Conservation (phyloP, 2,113 vertebrate species). For the Callipepla squamata region DNA sequence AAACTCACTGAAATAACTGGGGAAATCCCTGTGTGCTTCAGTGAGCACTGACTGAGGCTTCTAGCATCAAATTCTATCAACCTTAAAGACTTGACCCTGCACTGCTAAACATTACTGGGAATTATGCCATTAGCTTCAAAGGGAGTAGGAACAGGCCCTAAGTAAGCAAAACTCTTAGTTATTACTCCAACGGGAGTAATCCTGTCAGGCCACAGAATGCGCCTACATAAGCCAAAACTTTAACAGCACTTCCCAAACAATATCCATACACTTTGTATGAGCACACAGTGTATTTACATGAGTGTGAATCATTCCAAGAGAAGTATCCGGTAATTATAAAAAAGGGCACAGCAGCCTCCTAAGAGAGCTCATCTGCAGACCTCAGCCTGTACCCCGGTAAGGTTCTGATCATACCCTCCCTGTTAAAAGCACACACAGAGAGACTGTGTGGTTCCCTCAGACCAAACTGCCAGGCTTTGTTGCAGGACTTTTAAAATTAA, state of each 20-base stretch:
- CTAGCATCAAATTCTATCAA: slow-evolving; percentile 38
- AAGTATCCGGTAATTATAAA: neutral
- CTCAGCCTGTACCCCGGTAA: neutral
- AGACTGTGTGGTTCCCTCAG: neutral
- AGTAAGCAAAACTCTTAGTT: slow-evolving; percentile 58
- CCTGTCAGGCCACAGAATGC: slow-evolving; percentile 60
- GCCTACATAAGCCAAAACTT: slow-evolving; percentile 42
- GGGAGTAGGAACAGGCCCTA: slow-evolving; percentile 59
- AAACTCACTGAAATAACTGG: neutral
- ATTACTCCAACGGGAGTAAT: slow-evolving; percentile 53
- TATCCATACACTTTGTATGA: neutral
- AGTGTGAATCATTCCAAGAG: neutral
- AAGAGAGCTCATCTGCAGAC: neutral
- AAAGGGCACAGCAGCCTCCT: neutral
- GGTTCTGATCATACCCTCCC: neutral
- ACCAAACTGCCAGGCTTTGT: neutral
- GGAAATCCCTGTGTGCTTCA: slow-evolving; percentile 24
- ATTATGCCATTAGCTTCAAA: slow-evolving; percentile 66
- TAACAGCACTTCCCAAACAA: slow-evolving; percentile 15
- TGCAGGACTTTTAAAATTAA: neutral
- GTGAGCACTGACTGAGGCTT: slow-evolving; percentile 5
- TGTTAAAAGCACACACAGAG: neutral
- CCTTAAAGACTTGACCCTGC: slow-evolving; percentile 51
- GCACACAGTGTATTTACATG: neutral
- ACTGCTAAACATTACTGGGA: slow-evolving; percentile 63